A percentile compares a stretch with the other conserved stretches of the same genome.
Evolutionary conservation across 2,888 invertebrate genomes (phyloP).

Genomic region (Mythimna lalbum): DNA sequence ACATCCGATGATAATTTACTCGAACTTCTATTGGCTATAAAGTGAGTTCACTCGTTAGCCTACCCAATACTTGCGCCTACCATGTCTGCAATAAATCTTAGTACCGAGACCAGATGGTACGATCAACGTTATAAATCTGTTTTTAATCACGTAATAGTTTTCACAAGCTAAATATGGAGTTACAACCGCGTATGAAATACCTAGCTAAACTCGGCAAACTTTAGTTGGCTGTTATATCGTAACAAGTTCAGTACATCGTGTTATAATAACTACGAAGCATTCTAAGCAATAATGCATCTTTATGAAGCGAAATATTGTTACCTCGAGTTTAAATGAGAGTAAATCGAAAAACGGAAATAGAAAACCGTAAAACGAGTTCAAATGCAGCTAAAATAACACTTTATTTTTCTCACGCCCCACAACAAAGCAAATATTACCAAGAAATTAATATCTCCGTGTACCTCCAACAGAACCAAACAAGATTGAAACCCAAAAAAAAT

Average conservation of each 20-base stretch:
- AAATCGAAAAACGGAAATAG: not conserved
- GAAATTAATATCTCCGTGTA: slow-evolving; percentile 33
- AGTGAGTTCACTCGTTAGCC: slow-evolving; percentile 35
- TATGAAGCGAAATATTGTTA: slow-evolving; percentile 1
- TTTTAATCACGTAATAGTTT: slow-evolving; percentile 39
- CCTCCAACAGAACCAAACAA: slow-evolving; percentile 17
- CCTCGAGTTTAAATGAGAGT: not conserved
- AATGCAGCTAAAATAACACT: not conserved
- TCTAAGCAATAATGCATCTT: not conserved
- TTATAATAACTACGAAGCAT: not conserved
- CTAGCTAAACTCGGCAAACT: not conserved
- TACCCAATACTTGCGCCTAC: slow-evolving; percentile 44
- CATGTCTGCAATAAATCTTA: slow-evolving; percentile 45
- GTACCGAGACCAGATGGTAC: slow-evolving; percentile 60
- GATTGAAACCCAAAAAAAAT: slow-evolving; percentile 34
- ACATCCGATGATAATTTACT: slow-evolving; percentile 53
- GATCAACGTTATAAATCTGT: slow-evolving; percentile 45
- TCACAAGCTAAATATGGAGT: slow-evolving; percentile 25
- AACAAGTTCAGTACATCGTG: not conserved
- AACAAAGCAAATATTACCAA: slow-evolving; percentile 11
- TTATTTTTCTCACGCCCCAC: slow-evolving; percentile 8
- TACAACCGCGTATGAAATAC: slow-evolving; percentile 18
- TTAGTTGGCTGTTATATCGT: not conserved
- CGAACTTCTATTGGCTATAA: slow-evolving; percentile 46
- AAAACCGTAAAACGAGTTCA: not conserved